Evolutionary conservation across 1,140 invertebrate species (phyloP).

Genomic region (Meloidogyne hapla): DNA sequence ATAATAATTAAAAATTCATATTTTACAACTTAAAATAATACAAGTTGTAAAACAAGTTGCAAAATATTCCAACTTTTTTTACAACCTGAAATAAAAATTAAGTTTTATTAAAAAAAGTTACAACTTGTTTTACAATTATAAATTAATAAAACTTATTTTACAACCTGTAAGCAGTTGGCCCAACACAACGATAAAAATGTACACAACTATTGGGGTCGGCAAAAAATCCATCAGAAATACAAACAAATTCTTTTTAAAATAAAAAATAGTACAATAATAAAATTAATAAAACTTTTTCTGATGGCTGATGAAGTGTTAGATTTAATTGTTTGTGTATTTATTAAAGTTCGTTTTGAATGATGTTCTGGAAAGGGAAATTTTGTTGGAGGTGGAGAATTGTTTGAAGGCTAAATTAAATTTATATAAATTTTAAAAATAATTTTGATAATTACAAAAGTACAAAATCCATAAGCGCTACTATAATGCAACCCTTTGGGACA

Average conservation of each 20-base stretch:
- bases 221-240: conserved; percentile 47
- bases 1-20: neutral
- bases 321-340: conserved; percentile 4
- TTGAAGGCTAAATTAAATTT: neutral
- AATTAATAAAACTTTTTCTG: neutral
- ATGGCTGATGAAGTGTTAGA: neutral
- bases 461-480: conserved; percentile 39
- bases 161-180: conserved; percentile 39
- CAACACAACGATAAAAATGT: conserved; percentile 55
- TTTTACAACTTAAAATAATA: neutral
- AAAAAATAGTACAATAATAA: neutral
- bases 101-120: neutral
- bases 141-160: neutral
- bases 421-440: neutral
- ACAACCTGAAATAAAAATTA: neutral
- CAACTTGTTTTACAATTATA: neutral
- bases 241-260: conserved; percentile 40
- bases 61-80: conserved; percentile 6
- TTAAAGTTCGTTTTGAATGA: neutral
- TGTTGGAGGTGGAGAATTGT: neutral
- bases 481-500: conserved; percentile 42
- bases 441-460: conserved; percentile 38
- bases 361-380: neutral
- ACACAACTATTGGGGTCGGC: conserved; percentile 43
- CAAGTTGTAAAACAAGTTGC: neutral